These are phyloP conservation scores for Hemiscyllium ocellatum DNA, from an alignment of 2,113 vertebrate genomes.

Conservation along the genomic window DNA sequence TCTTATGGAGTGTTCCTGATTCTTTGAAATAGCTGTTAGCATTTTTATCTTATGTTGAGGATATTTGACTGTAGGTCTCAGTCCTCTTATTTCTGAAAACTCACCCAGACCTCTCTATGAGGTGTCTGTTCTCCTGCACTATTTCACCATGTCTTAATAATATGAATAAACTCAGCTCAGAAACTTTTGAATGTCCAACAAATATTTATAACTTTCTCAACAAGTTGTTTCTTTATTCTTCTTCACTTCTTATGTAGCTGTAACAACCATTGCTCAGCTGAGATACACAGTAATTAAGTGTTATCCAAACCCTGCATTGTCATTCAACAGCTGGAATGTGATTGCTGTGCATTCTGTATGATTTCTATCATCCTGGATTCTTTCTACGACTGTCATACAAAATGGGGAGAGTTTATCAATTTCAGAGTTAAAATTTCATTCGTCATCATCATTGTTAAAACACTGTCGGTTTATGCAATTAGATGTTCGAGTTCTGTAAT, in stretches of 20 bases:
- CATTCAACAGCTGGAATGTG: background rate
- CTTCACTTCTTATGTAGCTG: background rate
- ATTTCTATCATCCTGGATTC: background rate
- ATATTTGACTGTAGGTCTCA: background rate
- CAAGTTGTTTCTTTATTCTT: background rate
- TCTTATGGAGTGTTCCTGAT: background rate
- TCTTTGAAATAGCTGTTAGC: background rate
- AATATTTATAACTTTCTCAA: background rate
- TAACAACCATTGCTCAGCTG: background rate
- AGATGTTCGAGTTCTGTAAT: background rate
- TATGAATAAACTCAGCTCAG: background rate
- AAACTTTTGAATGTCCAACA: background rate
- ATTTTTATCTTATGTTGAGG: background rate
- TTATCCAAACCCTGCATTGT: background rate
- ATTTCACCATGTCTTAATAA: background rate
- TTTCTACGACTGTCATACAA: background rate
- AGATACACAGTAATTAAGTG: background rate
- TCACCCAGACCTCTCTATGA: background rate
- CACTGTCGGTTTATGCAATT: background rate
- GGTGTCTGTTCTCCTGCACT: background rate
- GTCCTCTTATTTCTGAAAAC: background rate
- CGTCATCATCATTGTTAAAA: background rate
- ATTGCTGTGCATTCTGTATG: background rate
- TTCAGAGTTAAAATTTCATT: background rate
- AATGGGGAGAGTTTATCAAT: background rate